Evolutionary conservation across 2,888 invertebrate species (phyloP), one percentile per base, ranked within the genome.

Genomic region (Pollenia angustigena): DNA sequence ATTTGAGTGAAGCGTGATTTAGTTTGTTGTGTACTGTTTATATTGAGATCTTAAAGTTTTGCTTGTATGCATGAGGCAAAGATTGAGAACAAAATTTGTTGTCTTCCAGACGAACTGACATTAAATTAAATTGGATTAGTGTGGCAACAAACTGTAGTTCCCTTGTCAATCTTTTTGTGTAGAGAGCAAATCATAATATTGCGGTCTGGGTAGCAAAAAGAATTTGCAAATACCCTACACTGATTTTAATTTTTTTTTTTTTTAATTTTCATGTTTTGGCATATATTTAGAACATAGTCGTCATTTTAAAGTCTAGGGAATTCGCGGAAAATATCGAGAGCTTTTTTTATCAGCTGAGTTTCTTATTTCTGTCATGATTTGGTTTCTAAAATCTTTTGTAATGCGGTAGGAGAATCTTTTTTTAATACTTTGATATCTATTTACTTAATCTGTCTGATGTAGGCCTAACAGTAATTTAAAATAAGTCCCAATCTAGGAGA

Each of bases 101-200:
- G 76, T 81, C 72, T 92, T 91, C 90, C 91, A 91, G 91, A 91
- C 92, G 92, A 92, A 90, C 92, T 92, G 92, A 91, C 92, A 92
- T 90, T 91, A 92, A 92, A 90, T 92, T 92, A 92, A 92, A 92
- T 92, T 92, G 92, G 92, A 92, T 92, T 92, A 92, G 90, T 91
- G 52, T 84, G 87, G 87, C 81, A 84, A 87, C 74, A 84, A 84
- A 87, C 87, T 66, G 72, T 80, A 89, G 91, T 91, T 91, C 91
- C 92, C 91, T 90, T 91, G 92, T 92, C 92, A 92, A 92, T 92
- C 92, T 92, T 74, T 52, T 64, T 23, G 71, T 40, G 50, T 42
- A 82, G 76, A 81, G 56, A 81, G 60, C 62, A 86, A 76, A 87
- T 87, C 84, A 87, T 82, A 82, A 76, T 69, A 76, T 75, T 69